Conservation (phyloP, 2,797 vertebrate species). For the Falco columbarius region DNA sequence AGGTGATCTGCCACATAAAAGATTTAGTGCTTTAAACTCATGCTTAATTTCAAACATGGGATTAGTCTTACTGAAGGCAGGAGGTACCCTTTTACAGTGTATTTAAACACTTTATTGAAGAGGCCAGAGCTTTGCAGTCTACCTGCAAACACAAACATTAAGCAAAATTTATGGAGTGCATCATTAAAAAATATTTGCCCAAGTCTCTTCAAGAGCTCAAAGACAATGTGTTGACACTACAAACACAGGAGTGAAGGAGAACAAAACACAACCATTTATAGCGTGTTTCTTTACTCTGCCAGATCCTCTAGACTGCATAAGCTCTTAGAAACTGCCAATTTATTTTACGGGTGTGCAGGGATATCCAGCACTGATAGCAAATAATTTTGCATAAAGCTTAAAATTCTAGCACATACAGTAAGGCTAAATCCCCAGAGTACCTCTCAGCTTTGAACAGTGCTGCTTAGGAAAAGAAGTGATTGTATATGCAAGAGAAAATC, state of each 20-base stretch:
- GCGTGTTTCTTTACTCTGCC: slow-evolving; percentile 15
- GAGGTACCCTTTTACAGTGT: not conserved
- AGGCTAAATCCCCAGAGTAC: slow-evolving; percentile 20
- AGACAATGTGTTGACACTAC: slow-evolving; percentile 9
- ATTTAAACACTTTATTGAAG: not conserved
- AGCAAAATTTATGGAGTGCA: not conserved
- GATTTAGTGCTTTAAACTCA: not conserved
- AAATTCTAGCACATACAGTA: slow-evolving; percentile 7
- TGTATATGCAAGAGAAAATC: slow-evolving; percentile 40
- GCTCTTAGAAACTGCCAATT: not conserved
- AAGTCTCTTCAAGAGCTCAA: not conserved
- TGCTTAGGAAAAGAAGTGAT: slow-evolving; percentile 29
- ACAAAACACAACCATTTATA: slow-evolving; percentile 10
- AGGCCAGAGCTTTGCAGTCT: not conserved
- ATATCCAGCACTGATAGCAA: slow-evolving; percentile 42
- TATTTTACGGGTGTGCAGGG: not conserved
- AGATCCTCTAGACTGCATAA: not conserved
- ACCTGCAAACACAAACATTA: not conserved
- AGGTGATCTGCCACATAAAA: not conserved
- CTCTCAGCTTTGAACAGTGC: slow-evolving; percentile 31
- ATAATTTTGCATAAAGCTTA: slow-evolving; percentile 62
- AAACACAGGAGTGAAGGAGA: not conserved
- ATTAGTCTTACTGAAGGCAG: not conserved
- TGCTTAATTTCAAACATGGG: not conserved
- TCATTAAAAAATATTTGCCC: slow-evolving; percentile 14